These are phyloP conservation scores for Chrysocyon brachyurus DNA, from an alignment of 2,797 vertebrate genomes.

Conservation along the genomic window DNA sequence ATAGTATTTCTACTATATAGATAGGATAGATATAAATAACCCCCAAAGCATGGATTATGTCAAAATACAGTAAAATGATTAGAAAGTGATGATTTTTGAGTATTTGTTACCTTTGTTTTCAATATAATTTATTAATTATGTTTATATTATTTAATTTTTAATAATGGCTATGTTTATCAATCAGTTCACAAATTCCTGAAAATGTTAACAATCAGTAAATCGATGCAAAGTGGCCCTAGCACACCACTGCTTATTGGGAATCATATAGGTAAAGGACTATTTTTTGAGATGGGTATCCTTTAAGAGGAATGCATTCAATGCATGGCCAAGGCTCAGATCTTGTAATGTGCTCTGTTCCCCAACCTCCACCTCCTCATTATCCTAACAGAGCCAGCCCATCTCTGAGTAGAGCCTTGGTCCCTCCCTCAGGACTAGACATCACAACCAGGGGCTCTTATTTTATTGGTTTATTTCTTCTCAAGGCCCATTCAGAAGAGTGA, in stretches of 20 bases:
- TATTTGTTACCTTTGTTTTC: neutral
- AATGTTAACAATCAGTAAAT: neutral
- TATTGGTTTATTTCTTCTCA: conserved; percentile 32
- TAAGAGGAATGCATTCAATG: neutral
- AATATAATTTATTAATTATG: neutral
- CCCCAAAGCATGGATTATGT: neutral
- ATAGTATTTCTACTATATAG: neutral
- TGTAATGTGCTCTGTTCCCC: neutral
- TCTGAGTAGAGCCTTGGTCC: neutral
- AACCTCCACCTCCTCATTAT: neutral
- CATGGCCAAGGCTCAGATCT: neutral
- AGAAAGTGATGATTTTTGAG: neutral
- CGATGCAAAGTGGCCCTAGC: too few relatives aligned
- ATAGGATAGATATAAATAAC: neutral
- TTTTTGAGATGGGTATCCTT: neutral
- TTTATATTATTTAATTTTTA: conserved; percentile 27
- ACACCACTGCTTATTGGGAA: neutral
- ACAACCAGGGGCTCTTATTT: neutral
- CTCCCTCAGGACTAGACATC: neutral
- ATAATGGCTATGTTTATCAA: neutral
- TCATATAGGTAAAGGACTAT: neutral
- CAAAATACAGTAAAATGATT: neutral
- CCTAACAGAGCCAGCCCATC: neutral
- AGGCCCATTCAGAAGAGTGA: neutral
- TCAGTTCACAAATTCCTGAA: neutral